Evolutionary conservation across 1,140 invertebrate genomes (phyloP).

Genomic region (Drosophila pachea): DNA sequence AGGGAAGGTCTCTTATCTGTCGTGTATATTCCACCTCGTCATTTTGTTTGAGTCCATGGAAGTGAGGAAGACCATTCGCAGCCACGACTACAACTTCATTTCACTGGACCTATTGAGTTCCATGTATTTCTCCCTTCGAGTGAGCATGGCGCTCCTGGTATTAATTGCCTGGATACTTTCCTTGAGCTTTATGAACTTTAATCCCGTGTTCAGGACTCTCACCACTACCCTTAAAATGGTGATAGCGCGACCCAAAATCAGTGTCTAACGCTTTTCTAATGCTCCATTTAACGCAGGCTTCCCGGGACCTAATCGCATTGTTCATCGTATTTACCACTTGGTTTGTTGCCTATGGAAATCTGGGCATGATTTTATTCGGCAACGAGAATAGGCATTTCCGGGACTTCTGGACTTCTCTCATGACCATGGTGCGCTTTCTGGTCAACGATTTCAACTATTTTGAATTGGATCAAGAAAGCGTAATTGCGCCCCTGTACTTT

Average conservation of each 20-base stretch:
- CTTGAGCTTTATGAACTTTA: constrained; percentile 80
- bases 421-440: constrained; percentile 86
- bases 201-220: constrained; percentile 87
- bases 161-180: constrained; percentile 38
- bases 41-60: no score
- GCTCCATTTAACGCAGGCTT: constrained; percentile 79
- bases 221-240: constrained; percentile 81
- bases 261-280: neutral
- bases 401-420: constrained; percentile 81
- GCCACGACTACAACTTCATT: neutral
- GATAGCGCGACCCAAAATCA: neutral
- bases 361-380: constrained; percentile 85
- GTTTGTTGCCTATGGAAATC: constrained; percentile 86
- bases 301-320: constrained; percentile 86
- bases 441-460: constrained; percentile 88
- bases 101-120: neutral
- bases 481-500: constrained; percentile 88
- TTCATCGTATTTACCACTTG: constrained; percentile 88
- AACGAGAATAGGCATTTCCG: constrained; percentile 82
- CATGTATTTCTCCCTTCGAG: neutral
- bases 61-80: no score
- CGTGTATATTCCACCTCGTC: neutral
- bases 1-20: neutral
- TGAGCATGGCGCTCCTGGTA: constrained; percentile 17
- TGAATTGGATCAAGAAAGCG: constrained; percentile 83